Evolutionary conservation across 2,888 invertebrate species (phyloP), one percentile per base, ranked within the genome.

Genomic region (Drosophila eohydei): DNA sequence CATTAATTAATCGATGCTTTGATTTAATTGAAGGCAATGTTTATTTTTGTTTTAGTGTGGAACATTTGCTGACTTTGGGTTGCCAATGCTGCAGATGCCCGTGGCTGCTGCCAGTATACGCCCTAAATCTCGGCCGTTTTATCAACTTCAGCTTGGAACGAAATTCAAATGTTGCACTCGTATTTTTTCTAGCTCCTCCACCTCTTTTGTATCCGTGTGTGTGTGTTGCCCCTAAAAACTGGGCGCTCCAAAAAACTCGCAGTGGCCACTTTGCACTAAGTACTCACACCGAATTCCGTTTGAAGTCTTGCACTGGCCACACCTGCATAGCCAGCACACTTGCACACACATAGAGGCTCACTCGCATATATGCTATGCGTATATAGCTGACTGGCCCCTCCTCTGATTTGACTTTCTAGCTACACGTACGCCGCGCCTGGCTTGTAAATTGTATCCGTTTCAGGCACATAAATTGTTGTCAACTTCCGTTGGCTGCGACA

Each of bases 381-480:
- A 14, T 32, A 52, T 3, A 11, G 11, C 1, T 6, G 4, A 3
- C 16, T 14, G n/a, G 7, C 1, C 21, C n/a, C 48, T 26, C 14
- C 11, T 16, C 14, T 32, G 12, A 32, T 34, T n/a, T 34, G 51
- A 50, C 51, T 34, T 69, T 67, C 69, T 62, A 71, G 72, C 56
- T 72, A 59, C 72, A 75, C 72, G 75, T 79, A 70, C 72, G 71
- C 66, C 70, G 74, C 73, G 81, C 72, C 79, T 67, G 83, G 88
- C 89, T 90, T 91, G 91, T 91, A 91, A 91, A 91, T 91, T 91
- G 90, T 90, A 91, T 90, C 90, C 91, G 89, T 91, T 91, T 89
- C 88, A 78, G 82, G 85, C 85, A 89, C 90, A 91, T 91, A 91
- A 91, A 91, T 91, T 91, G 91, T 89, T 91, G 91, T 91, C 90